Evolutionary conservation across 2,113 vertebrate species (phyloP).

Genomic region (Rhabdornis inornatus): DNA sequence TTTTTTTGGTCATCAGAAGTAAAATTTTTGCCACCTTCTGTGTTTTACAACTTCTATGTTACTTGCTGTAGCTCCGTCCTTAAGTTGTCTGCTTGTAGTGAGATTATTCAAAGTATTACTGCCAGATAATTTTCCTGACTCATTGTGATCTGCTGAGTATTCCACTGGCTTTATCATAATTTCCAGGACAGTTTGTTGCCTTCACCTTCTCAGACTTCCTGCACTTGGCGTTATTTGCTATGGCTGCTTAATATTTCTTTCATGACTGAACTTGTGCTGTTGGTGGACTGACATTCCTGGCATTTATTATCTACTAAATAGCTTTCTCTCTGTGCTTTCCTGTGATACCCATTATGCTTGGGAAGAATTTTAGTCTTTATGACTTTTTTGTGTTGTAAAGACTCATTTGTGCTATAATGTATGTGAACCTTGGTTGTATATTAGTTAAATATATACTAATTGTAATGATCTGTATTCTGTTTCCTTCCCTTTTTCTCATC

Average conservation of each 20-base stretch:
- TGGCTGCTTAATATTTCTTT: not conserved
- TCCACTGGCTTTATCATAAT: not conserved
- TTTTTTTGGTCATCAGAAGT: not conserved
- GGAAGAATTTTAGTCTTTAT: not conserved
- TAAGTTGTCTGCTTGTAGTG: not conserved
- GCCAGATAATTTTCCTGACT: not conserved
- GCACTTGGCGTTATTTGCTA: not conserved
- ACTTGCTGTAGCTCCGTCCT: not conserved
- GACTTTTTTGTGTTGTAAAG: not conserved
- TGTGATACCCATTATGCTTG: not conserved
- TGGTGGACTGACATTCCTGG: not conserved
- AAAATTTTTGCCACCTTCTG: not conserved
- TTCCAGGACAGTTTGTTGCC: not conserved
- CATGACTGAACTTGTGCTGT: not conserved
- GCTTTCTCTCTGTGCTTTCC: not conserved
- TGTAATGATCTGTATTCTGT: not conserved
- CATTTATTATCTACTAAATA: not conserved
- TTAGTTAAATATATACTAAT: not conserved
- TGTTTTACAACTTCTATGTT: not conserved
- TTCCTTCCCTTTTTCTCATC: not conserved
- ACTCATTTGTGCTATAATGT: not conserved
- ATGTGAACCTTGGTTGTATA: not conserved
- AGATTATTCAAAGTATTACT: not conserved
- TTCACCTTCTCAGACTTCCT: not conserved
- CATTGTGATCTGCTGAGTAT: not conserved